Conservation (phyloP, 1,140 invertebrate genomes). For the Eriosoma lanigerum region DNA sequence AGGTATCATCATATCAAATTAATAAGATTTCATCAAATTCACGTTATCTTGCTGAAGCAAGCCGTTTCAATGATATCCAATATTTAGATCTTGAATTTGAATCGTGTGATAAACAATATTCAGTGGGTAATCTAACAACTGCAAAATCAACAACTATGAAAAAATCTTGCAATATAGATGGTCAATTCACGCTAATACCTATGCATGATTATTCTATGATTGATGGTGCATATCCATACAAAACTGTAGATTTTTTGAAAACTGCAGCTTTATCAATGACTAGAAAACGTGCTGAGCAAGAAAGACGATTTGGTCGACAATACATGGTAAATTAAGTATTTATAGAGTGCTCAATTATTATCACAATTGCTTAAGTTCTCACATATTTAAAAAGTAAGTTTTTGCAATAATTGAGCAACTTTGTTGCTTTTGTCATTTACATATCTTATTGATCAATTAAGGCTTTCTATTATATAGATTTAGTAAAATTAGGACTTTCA, state of each 20-base stretch:
- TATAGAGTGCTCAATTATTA: constrained; percentile 35
- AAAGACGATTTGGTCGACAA: constrained; percentile 58
- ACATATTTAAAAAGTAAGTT: constrained; percentile 23
- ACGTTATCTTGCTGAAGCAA: constrained; percentile 45
- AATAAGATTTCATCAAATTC: constrained; percentile 41
- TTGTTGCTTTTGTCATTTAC: not conserved
- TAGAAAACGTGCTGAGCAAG: constrained; percentile 74
- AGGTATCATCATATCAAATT: constrained; percentile 50
- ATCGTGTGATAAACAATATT: constrained; percentile 54
- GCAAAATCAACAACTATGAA: constrained; percentile 10
- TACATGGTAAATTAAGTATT: constrained; percentile 41
- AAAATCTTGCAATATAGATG: constrained; percentile 33
- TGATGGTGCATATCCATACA: constrained; percentile 69
- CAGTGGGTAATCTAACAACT: not conserved
- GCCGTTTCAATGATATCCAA: constrained; percentile 62
- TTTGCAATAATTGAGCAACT: constrained; percentile 2
- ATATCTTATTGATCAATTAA: constrained; percentile 46
- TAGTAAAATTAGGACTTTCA: constrained; percentile 3
- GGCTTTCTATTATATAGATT: not conserved
- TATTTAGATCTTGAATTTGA: constrained; percentile 77
- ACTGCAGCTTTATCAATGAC: constrained; percentile 87
- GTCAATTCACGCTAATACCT: constrained; percentile 43
- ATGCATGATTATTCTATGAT: constrained; percentile 45
- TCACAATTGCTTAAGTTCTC: constrained; percentile 13
- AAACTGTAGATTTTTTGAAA: constrained; percentile 87